phyloP scores from a whole-genome alignment of 2,888 invertebrate species.

The Eupithecia inturbata region DNA sequence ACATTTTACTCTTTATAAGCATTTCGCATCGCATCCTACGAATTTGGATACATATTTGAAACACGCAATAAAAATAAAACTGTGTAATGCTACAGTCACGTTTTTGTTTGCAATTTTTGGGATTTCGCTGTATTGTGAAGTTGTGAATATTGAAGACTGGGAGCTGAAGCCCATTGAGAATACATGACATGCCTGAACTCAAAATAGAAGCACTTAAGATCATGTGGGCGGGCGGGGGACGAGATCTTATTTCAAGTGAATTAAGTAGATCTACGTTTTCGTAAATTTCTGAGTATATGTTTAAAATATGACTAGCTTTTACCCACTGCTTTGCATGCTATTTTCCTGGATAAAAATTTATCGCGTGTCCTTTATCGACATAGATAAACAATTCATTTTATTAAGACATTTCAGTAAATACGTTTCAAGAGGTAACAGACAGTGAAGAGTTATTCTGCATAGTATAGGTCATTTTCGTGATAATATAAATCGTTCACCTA shows the following conservation, averaged over 20 bases:
- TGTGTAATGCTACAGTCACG: conserved; percentile 50
- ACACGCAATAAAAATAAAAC: conserved; percentile 39
- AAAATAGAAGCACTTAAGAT: conserved; percentile 26
- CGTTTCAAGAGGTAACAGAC: background rate
- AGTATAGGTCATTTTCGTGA: background rate
- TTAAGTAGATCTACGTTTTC: background rate
- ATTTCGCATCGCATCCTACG: conserved; percentile 43
- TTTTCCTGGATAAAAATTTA: background rate
- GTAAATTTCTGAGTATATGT: background rate
- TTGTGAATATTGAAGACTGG: conserved; percentile 35
- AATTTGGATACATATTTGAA: conserved; percentile 51
- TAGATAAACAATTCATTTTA: background rate
- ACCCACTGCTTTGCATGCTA: background rate
- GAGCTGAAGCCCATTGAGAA: conserved; percentile 14
- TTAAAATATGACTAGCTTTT: background rate
- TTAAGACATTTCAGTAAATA: background rate
- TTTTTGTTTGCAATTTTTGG: conserved; percentile 57
- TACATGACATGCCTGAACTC: conserved; percentile 16
- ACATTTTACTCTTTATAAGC: conserved; percentile 50
- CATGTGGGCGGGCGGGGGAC: conserved; percentile 10
- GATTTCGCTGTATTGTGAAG: conserved; percentile 55
- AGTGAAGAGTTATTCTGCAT: background rate
- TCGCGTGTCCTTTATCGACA: background rate
- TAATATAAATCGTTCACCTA: background rate
- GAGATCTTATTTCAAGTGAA: conserved; percentile 14